Base-by-base conservation (phyloP, 2,888 invertebrate species). In the Ormyrus thymus region DNA sequence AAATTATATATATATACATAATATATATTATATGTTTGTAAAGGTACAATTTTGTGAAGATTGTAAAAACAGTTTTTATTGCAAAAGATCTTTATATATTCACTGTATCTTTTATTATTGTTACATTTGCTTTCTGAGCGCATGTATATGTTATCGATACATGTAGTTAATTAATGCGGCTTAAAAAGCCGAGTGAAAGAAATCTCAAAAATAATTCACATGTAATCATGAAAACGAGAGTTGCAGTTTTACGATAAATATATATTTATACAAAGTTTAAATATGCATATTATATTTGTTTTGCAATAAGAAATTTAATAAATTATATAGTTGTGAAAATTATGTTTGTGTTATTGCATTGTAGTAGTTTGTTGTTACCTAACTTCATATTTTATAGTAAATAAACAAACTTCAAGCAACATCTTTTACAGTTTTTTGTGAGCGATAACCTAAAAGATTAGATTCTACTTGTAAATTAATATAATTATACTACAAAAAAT, bases 191-290 rank as follows among this genome's bases (percentile, higher is more conserved):
- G 48, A 72, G 56, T 58, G 61, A 72, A 50, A 73, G 56, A 55
- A 79, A 76, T 72, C 69, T 78, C 70, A 48, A 62, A 61, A 65
- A 66, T 74, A 56, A 56, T 53, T 50, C 13, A 56, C 58, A 55
- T 66, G 10, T 65, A 77, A 59, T 15, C 48, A 55, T 61, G 11
- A 46, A 76, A 7, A 59, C 29, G 66, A 72, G 46, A 64, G 46
- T 76, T 62, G 69, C 29, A 64, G 62, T 69, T 48, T 59, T 70
- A 76, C 8, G 13, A 68, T 61, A 55, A 50, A 76, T 53, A 74
- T 43, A 69, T 74, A 78, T 78, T 68, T 74, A 69, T 74, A 64
- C 15, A 78, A 29, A 74, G 58, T 74, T 70, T 78, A 58, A 69
- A 65, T 53, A 70, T 11, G n/a, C n/a, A 62, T 72, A 51, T 64